Evolutionary conservation across 2,888 invertebrate genomes (phyloP), one percentile per base, ranked within the genome.

Genomic region (Hypomecis atomaria): DNA sequence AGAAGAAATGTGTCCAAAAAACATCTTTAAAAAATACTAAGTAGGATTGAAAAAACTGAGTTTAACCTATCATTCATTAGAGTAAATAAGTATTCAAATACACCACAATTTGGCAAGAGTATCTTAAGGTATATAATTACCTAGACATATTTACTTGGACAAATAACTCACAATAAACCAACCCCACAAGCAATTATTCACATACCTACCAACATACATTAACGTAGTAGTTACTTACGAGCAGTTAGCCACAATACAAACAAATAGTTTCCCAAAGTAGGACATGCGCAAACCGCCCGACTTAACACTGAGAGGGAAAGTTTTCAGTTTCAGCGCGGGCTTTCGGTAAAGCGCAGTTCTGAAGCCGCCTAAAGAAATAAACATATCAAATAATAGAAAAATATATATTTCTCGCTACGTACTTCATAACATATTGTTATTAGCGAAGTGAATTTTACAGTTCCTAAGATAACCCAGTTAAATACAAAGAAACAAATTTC

Each of bases 301-400:
- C 69, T 72, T 69, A 67, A 65, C 69, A 73, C 75, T 71, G 80
- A 76, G 74, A 77, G 79, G 76, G 83, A 85, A 85, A 81, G 71
- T 81, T 77, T 80, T 82, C 79, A 85, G 86, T 86, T 71, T 69
- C 57, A 74, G 53, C 63, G 74, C 72, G 72, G 72, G 75, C 78
- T 77, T 82, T 71, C 72, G 61, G 63, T 37, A 49, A 7, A 9
- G 42, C 47, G 56, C 50, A 43, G 54, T 52, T 50, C 37, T 36
- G 55, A 8, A 13, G 6, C 40, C 9, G 23, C 0, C 47, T 59
- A 45, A 33, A 37, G 55, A 61, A 38, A 63, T 49, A 60, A 57
- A 55, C 10, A 36, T 37, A 43, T 40, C 7, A 57, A 42, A 3
- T 40, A 11, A 49, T 37, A 38, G 7, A 38, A 38, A 38, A 38